Evolutionary conservation across 2,113 vertebrate genomes (phyloP).

Genomic region (Bolborhynchus lineola): DNA sequence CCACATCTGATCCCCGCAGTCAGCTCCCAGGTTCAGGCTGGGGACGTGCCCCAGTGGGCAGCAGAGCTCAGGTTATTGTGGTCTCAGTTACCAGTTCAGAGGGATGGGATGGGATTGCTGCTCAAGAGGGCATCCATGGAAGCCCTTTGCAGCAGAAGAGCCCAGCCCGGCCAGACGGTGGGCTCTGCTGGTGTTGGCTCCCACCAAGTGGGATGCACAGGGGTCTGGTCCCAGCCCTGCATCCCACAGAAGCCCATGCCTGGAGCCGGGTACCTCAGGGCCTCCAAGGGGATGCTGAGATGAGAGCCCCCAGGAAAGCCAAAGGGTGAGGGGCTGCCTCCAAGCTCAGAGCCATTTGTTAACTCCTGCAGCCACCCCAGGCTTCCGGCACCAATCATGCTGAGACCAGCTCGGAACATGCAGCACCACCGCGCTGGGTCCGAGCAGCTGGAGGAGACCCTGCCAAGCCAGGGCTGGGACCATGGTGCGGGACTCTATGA

Average conservation of each 20-base stretch:
- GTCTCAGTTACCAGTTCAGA: not conserved
- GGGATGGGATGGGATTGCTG: not conserved
- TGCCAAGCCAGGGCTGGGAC: not conserved
- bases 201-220: accelerated
- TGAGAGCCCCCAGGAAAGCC: accelerated
- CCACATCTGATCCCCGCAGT: accelerated
- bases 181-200: not conserved
- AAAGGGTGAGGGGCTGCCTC: not conserved
- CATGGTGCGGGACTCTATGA: no score
- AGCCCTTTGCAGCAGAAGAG: not conserved
- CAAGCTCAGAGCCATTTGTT: accelerated
- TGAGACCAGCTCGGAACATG: not conserved
- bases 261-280: not conserved
- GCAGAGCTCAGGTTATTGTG: not conserved
- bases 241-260: not conserved
- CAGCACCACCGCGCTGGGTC: not conserved
- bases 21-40: not conserved
- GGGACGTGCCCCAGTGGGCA: accelerated
- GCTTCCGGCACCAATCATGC: not conserved
- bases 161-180: accelerated
- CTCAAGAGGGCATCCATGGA: accelerated
- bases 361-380: accelerated
- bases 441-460: not conserved
- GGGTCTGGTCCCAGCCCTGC: not conserved
- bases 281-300: not conserved